Percentiles rank a stretch among this genome's conserved stretches.
These are phyloP conservation scores for Orchestes rusci DNA, from an alignment of 2,888 invertebrate species.

Conservation along the genomic window DNA sequence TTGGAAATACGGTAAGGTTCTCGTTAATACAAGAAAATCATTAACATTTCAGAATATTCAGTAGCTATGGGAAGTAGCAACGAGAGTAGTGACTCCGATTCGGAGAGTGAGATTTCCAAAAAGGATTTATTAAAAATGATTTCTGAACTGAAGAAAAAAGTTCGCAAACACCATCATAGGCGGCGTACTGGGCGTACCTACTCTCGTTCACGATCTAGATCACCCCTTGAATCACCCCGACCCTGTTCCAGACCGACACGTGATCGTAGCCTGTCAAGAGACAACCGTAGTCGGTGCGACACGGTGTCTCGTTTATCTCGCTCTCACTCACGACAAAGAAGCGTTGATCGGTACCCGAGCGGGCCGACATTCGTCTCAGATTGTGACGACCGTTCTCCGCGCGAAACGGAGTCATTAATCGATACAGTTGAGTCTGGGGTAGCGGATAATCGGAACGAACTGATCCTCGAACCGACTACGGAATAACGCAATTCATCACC, in stretches of 20 bases:
- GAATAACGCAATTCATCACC: too few relatives aligned
- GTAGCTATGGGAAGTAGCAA: neutral
- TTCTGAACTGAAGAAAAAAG: too few relatives aligned
- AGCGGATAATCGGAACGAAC: neutral
- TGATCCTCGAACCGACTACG: too few relatives aligned
- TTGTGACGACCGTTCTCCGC: too few relatives aligned
- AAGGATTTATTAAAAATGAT: constrained; percentile 1
- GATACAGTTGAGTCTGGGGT: neutral
- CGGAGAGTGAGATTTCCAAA: neutral
- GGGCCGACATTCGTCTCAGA: neutral
- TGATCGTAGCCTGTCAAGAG: neutral
- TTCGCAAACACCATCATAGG: neutral
- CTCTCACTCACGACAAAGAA: neutral
- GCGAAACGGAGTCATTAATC: neutral
- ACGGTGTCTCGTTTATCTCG: neutral
- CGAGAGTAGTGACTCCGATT: neutral
- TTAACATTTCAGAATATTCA: too few relatives aligned
- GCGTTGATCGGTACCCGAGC: neutral
- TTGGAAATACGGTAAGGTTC: too few relatives aligned
- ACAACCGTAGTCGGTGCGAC: neutral
- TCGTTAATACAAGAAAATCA: too few relatives aligned
- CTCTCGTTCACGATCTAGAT: neutral
- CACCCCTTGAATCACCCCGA: neutral
- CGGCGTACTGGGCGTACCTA: neutral
- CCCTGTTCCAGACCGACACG: neutral